Base-by-base conservation (phyloP, 2,888 invertebrate genomes). In the Andrena minutula region DNA sequence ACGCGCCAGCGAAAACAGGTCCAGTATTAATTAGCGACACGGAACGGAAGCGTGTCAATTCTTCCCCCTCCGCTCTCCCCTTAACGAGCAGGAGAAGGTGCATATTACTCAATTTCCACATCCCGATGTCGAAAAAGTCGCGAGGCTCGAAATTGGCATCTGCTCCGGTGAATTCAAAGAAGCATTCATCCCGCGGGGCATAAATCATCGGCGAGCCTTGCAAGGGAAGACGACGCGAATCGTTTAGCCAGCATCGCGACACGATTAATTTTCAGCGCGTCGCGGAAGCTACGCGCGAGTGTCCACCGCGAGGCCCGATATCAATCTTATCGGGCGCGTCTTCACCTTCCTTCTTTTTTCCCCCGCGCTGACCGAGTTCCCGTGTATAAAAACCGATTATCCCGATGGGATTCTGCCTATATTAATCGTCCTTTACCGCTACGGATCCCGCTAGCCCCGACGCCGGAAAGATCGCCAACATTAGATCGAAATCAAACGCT, bases 371-470 rank as follows among this genome's bases (percentile, higher is more conserved):
- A 2, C 61, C 72, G 72, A 72, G 61, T 72, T 72, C 23, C 53
- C 0, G 28, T 12, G 47, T 16, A 49, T 53, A 79, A 80, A 78
- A 80, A 79, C 16, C 61, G 66, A 79, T 72, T 72, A 79, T 79
- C 47, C 28, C 35, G 73, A 47, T 7, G 41, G 8, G 61, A 61
- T 72, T 68, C 66, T 61, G 75, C 47, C 23, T 63, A 64, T 75
- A 82, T 81, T 76, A 82, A 82, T 81, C 70, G 75, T 81, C 71
- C 75, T 81, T 81, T 81, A 82, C 82, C 82, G 82, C 82, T 82
- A 82, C 58, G 63, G 10, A 75, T 82, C 82, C 82, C 82, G 82
- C 82, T 82, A 82, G 63, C 30, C 58, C 49, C 78, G 32, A 49
- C 49, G 65, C 79, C 78, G 71, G 79, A 70, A 61, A 79, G 63